phyloP scores from a whole-genome alignment of 2,888 invertebrate species.

The Cheilosia vulpina region DNA sequence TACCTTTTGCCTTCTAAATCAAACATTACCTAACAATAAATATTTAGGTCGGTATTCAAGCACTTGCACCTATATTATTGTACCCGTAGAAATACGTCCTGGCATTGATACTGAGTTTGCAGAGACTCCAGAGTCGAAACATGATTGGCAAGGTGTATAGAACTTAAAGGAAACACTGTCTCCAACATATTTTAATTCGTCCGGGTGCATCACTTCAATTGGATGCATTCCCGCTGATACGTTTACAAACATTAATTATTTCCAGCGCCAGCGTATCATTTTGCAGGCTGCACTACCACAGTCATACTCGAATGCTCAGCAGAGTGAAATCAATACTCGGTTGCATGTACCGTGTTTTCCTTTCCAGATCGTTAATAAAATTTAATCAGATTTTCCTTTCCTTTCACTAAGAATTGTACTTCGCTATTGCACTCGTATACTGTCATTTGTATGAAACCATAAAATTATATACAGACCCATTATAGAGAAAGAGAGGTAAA shows the following conservation, averaged over 20 bases:
- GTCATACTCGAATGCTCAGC: constrained; percentile 31
- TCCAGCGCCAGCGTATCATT: constrained; percentile 23
- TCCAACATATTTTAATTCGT: too few species aligned
- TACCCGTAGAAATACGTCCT: too few species aligned
- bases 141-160: too few species aligned
- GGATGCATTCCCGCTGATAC: constrained; percentile 4
- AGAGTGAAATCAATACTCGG: constrained; percentile 52
- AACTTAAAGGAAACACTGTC: too few species aligned
- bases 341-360: constrained; percentile 39
- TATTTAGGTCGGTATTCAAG: too few species aligned
- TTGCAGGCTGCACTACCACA: background rate
- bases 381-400: constrained; percentile 64
- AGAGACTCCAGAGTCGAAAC: too few species aligned
- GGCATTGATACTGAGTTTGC: too few species aligned
- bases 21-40: too few species aligned
- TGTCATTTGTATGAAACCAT: constrained; percentile 48
- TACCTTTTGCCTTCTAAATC: too few species aligned
- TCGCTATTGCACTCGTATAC: constrained; percentile 14
- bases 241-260: constrained; percentile 45
- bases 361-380: constrained; percentile 67
- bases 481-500: background rate
- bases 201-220: too few species aligned
- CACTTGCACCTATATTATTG: too few species aligned
- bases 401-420: constrained; percentile 13
- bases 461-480: constrained; percentile 57